phyloP scores from a whole-genome alignment of 2,797 vertebrate genomes.

The Rhinoraja longicauda region DNA sequence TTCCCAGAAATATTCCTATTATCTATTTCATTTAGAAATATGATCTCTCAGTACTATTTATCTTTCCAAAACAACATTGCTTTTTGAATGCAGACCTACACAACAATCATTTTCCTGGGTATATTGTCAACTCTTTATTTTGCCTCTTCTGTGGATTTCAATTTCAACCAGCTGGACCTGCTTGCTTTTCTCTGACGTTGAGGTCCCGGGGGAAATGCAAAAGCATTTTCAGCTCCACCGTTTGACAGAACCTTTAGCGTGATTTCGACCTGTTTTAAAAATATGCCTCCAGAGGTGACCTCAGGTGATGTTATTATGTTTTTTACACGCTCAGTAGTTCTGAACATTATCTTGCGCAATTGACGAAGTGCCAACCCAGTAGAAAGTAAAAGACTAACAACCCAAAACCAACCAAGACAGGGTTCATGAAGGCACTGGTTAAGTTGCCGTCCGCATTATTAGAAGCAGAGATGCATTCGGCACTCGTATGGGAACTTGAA shows the following conservation, averaged over 20 bases:
- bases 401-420: background rate
- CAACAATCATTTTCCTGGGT: background rate
- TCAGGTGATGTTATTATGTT: background rate
- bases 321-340: background rate
- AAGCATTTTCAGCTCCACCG: background rate
- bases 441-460: background rate
- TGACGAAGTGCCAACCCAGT: background rate
- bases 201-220: background rate
- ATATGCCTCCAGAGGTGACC: background rate
- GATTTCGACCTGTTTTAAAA: background rate
- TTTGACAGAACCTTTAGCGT: background rate
- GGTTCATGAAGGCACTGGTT: background rate
- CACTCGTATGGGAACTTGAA: conserved; percentile 1
- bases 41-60: background rate
- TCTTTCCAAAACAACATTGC: background rate
- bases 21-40: background rate
- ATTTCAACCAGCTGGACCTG: background rate
- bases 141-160: background rate
- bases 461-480: background rate
- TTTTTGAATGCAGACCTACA: background rate
- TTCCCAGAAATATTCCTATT: background rate
- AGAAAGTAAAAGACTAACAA: background rate
- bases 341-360: background rate
- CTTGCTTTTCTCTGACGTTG: background rate
- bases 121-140: background rate